Conservation (phyloP, 2,797 vertebrate genomes). For the Hylomyscus alleni region DNA sequence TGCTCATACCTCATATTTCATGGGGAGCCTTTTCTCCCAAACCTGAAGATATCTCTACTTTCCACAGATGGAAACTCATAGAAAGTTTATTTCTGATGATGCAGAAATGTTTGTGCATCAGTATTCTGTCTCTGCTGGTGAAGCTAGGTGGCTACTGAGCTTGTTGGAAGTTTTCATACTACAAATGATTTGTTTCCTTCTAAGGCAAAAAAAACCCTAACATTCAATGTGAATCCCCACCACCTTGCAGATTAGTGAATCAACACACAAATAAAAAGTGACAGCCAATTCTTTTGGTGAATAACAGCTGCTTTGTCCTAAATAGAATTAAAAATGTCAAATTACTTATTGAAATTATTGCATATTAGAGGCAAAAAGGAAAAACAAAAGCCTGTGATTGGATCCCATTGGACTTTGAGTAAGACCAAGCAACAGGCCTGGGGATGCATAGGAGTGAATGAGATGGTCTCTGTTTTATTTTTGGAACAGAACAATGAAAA, state of each 20-base stretch:
- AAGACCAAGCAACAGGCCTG: neutral
- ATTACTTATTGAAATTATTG: neutral
- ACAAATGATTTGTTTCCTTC: neutral
- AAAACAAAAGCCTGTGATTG: neutral
- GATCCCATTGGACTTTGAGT: neutral
- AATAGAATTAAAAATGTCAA: neutral
- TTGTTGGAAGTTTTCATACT: neutral
- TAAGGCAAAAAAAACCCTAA: neutral
- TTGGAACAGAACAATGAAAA: constrained; percentile 30
- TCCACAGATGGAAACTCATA: neutral
- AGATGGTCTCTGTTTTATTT: constrained; percentile 27
- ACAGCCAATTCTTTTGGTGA: neutral
- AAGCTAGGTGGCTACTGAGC: neutral
- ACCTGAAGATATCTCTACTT: neutral
- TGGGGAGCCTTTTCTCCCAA: neutral
- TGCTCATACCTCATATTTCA: neutral
- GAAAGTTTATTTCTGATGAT: neutral
- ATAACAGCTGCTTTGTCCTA: neutral
- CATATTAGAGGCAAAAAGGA: neutral
- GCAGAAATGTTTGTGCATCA: neutral
- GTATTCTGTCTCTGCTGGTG: neutral
- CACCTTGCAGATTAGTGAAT: neutral
- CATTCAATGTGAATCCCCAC: neutral
- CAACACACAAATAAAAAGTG: constrained; percentile 32
- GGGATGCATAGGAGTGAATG: neutral